Base-by-base conservation (phyloP, 1,140 invertebrate species). In the Anoplophora glabripennis region DNA sequence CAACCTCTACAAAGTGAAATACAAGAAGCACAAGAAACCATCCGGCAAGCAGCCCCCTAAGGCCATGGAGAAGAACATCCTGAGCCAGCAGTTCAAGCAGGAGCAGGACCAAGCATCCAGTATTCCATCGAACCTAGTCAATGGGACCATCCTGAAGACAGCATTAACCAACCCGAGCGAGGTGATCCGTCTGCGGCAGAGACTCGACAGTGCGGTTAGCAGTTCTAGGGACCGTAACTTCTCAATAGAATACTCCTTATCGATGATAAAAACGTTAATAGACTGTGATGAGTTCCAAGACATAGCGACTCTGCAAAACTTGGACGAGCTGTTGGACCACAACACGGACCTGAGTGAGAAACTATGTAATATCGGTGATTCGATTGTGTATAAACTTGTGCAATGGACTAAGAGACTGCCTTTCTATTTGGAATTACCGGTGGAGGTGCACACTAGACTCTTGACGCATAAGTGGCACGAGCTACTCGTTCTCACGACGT, bases 1-100 rank as follows among this genome's bases (percentile, higher is more conserved):
- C 77, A 99, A 98, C 78, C 82, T 99, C 56, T 99, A 99, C 81
- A 99, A 99, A 88, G 93, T 98, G 7, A 98, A 98, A 80, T 98
- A 98, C 79, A 96, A 96, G 79, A 98, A 98, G 78, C 92, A 96
- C 77, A 95, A 95, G 82, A 94, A 96, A 73, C 83, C 83, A 14
- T 79, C 79, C 64, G 59, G 73, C 76, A 61, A 59, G 38, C 75
- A 78, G 64, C 77, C 79, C 49, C 68, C 78, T 37, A 76, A 80
- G 57, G 68, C 79, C 45, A 76, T 75, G 57, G 70, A 66, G 14
- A 63, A 60, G 44, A 58, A 37, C 21, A 41, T 61, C 11, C 5
- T 40, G 21, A 46, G 47, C 34, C 66, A 75, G 33, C 63, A 78
- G 53, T 75, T 76, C 11, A 65, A 60, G 33, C 36, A 36, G 48